Evolutionary conservation across 23 tunicate species (phyloP).

Genomic region (Ascidia mentula): DNA sequence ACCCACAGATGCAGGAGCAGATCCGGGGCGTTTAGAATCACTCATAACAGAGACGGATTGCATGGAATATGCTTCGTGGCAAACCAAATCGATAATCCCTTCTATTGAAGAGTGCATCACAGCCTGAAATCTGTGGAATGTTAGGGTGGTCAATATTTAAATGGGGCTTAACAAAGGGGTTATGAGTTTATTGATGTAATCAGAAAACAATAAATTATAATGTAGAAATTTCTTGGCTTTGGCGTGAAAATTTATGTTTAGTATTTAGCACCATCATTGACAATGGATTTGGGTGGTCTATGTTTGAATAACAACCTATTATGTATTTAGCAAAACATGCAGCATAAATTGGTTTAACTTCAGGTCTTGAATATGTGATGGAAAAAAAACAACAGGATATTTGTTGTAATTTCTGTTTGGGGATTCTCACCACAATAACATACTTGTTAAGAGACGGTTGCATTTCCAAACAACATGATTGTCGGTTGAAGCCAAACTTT

Average conservation of each 20-base stretch:
- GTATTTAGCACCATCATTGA: no score
- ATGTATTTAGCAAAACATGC: no score
- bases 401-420: not conserved
- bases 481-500: slow-evolving; percentile 56
- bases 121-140: slow-evolving; percentile 23
- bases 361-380: not conserved
- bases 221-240: no score
- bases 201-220: no score
- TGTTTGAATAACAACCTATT: no score
- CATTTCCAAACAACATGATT: slow-evolving; percentile 60
- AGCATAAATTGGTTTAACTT: not conserved
- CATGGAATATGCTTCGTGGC: slow-evolving; percentile 65
- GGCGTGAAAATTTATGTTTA: no score
- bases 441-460: slow-evolving; percentile 66
- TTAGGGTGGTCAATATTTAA: not conserved
- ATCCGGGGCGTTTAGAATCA: slow-evolving; percentile 32
- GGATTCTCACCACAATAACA: not conserved
- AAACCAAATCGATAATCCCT: slow-evolving; percentile 31
- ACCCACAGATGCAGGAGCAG: slow-evolving; percentile 51
- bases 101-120: slow-evolving; percentile 27
- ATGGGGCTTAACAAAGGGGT: not conserved
- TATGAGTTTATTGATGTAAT: not conserved
- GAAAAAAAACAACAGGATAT: not conserved
- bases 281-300: no score
- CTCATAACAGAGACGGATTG: slow-evolving; percentile 3